Evolutionary conservation across 2,797 vertebrate genomes (phyloP), one percentile per base, ranked within the genome.

Genomic region (Sarcophilus harrisii): DNA sequence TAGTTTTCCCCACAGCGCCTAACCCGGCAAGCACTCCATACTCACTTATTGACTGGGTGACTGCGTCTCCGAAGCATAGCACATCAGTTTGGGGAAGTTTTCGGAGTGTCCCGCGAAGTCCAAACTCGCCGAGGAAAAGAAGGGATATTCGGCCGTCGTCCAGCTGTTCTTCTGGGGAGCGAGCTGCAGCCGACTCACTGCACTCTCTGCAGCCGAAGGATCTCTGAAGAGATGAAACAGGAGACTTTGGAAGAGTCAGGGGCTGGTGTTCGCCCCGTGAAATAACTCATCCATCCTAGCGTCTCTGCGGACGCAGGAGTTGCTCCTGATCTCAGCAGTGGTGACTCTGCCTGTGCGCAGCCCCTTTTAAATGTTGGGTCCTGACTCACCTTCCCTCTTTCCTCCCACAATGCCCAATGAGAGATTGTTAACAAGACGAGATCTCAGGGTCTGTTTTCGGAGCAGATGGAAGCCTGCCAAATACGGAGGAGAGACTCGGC

Each of bases 281-380:
- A 97, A 96, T 96, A 98, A 98, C 97, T 98, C 95, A 96, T n/a
- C 91, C 57, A 60, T 91, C 94, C 96, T 93, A 55, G 32, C n/a
- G 96, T 91, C 96, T 96, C 97, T 96, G 96, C 90, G 57, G 90
- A 57, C 96, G 92, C 97, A 90, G 90, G 94, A 96, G 9, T 66
- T 16, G 54, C 57, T 92, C 58, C 55, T 52, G 59, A 95, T 97
- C 90, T 90, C 89, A 4, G 13, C 90, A 94, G 45, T 89, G 55
- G 96, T 97, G 96, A 95, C 93, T 96, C 93, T 97, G 95, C 94
- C 94, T 96, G 73, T 95, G 93, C 94, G 32, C 59, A 94, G 45
- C 73, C 38, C 38, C 73, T 87, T 87, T 49, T 87, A 87, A 87
- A 58, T 54, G 57, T 6, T 87, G 95, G 66, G 91, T 58, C 18